Evolutionary conservation across 2,888 invertebrate species (phyloP).

Genomic region (Torymus tubicola): DNA sequence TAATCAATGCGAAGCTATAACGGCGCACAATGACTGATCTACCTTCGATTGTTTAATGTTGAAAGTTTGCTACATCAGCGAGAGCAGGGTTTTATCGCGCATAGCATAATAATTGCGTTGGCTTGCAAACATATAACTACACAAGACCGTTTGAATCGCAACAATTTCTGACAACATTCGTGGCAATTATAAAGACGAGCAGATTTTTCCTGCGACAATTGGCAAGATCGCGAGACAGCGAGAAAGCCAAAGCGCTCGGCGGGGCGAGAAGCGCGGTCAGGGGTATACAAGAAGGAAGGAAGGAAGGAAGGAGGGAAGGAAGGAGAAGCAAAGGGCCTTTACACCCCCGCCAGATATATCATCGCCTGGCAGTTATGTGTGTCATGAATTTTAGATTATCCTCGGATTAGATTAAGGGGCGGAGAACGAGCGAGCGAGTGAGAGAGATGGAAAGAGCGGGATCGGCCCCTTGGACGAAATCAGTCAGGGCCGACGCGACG

Average conservation of each 20-base stretch:
- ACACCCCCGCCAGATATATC: slow-evolving; percentile 73
- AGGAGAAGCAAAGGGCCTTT: slow-evolving; percentile 59
- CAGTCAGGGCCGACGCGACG: slow-evolving; percentile 47
- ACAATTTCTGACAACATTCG: too few species aligned
- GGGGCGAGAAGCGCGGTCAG: slow-evolving; percentile 8
- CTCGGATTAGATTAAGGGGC: slow-evolving; percentile 75
- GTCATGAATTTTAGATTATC: slow-evolving; percentile 76
- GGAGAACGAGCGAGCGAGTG: slow-evolving; percentile 56
- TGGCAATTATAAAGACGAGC: slow-evolving; percentile 15
- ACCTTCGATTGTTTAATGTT: too few species aligned
- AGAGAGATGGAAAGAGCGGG: slow-evolving; percentile 33
- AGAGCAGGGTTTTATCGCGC: too few species aligned
- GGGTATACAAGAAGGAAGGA: background rate
- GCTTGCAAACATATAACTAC: too few species aligned
- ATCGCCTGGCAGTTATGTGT: slow-evolving; percentile 76
- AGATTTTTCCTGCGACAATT: slow-evolving; percentile 33
- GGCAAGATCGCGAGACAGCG: background rate
- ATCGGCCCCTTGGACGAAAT: slow-evolving; percentile 55
- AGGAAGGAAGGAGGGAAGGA: background rate
- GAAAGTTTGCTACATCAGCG: too few species aligned
- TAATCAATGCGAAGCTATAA: too few species aligned
- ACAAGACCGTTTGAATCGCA: too few species aligned
- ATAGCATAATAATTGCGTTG: too few species aligned
- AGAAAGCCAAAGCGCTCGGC: too few species aligned
- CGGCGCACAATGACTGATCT: too few species aligned